Evolutionary conservation across 2,888 invertebrate species (phyloP).

Genomic region (Buathra laborator): DNA sequence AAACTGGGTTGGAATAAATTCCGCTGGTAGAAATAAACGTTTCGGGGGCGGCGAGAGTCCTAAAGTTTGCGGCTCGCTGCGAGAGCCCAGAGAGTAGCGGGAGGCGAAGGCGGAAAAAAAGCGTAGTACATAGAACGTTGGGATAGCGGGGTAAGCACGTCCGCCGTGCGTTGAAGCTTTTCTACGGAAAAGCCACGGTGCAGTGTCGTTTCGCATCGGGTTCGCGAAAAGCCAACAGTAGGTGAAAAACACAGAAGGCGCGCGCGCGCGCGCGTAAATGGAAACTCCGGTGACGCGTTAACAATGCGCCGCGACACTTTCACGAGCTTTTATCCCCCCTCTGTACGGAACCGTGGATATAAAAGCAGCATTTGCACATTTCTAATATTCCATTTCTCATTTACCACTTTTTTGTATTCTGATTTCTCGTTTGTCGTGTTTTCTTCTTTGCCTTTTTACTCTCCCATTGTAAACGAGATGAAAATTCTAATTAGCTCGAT

Average conservation of each 20-base stretch:
- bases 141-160: conserved; percentile 44
- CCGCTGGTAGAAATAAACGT: conserved; percentile 64
- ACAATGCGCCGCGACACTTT: conserved; percentile 61
- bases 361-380: conserved; percentile 18
- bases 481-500: conserved; percentile 23
- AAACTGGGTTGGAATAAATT: conserved; percentile 60
- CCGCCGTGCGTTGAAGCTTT: conserved; percentile 46
- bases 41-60: conserved; percentile 38
- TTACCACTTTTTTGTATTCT: background rate
- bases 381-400: conserved; percentile 36
- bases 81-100: conserved; percentile 9
- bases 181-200: conserved; percentile 34
- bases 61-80: conserved; percentile 50
- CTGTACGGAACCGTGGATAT: background rate
- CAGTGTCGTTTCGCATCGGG: conserved; percentile 43
- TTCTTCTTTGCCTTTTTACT: background rate
- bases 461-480: background rate
- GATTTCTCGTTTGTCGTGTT: conserved; percentile 5
- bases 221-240: conserved; percentile 16
- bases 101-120: conserved; percentile 17
- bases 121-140: background rate
- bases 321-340: conserved; percentile 54
- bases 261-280: conserved; percentile 50
- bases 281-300: conserved; percentile 64
- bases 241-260: conserved; percentile 53